Evolutionary conservation across 2,113 vertebrate species (phyloP).

Genomic region (Tupaia tana): DNA sequence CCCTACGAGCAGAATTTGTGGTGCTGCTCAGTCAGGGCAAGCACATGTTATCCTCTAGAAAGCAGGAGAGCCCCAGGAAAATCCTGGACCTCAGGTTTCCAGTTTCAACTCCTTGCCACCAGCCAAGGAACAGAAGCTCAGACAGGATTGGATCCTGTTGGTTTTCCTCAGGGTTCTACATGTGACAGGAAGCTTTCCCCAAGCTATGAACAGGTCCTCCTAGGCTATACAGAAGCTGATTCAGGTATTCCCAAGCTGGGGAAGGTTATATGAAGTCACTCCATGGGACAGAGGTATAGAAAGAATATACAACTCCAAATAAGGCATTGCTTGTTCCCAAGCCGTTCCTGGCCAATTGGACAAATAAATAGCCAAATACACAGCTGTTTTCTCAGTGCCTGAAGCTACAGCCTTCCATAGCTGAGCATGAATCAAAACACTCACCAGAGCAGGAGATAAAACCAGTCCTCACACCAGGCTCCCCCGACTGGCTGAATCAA

Average conservation of each 20-base stretch:
- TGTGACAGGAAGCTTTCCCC: not conserved
- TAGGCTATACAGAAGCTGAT: not conserved
- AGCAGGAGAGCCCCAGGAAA: not conserved
- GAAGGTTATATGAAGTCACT: conserved; percentile 38
- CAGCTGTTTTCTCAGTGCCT: conserved; percentile 5
- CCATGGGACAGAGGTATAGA: not conserved
- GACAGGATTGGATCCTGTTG: too few relatives aligned
- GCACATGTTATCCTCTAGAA: not conserved
- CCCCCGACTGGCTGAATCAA: not conserved
- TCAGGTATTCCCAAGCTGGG: not conserved
- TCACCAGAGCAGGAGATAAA: not conserved
- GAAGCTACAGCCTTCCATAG: not conserved
- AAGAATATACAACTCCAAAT: conserved; percentile 65
- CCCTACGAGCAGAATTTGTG: not conserved
- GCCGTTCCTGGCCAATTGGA: conserved; percentile 36
- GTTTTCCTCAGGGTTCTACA: not conserved
- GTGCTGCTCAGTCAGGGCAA: not conserved
- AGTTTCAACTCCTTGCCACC: not conserved
- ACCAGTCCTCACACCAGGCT: not conserved
- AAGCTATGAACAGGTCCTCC: not conserved
- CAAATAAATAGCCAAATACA: conserved; percentile 49
- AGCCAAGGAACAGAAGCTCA: not conserved
- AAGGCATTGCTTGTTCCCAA: conserved; percentile 56
- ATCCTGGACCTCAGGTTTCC: not conserved
- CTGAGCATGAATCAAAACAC: not conserved